Percentiles rank a stretch among this genome's conserved stretches.
Conservation (phyloP, 2,888 invertebrate genomes). For the Agriopis aurantiaria region DNA sequence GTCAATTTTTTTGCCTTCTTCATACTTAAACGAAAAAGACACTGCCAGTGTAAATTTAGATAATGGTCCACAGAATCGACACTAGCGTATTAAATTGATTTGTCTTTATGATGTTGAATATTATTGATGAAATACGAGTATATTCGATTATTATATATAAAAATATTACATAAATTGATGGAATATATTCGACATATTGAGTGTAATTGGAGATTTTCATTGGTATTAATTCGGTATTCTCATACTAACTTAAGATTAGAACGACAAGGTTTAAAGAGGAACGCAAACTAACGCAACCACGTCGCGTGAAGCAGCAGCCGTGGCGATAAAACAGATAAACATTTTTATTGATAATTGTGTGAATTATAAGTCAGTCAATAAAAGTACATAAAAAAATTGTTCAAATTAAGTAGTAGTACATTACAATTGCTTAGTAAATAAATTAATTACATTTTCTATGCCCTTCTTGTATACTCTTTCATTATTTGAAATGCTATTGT, state of each 20-base stretch:
- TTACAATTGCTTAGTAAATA: too few species aligned
- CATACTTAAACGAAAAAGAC: background rate
- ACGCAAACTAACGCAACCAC: background rate
- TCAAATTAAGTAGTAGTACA: too few species aligned
- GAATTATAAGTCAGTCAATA: too few species aligned
- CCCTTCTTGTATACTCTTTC: too few species aligned
- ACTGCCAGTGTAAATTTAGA: background rate
- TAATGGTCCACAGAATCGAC: conserved; percentile 10
- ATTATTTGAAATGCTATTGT: too few species aligned
- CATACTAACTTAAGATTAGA: background rate
- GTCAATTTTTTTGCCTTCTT: background rate
- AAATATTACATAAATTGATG: conserved; percentile 5
- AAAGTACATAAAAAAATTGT: too few species aligned
- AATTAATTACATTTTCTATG: too few species aligned
- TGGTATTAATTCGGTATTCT: background rate
- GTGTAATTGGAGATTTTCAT: conserved; percentile 21
- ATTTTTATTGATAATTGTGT: too few species aligned
- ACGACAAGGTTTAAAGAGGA: background rate
- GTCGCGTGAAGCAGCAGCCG: background rate
- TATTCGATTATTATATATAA: too few species aligned
- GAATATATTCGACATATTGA: conserved; percentile 45
- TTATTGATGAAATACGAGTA: conserved; percentile 16
- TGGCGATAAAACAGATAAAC: too few species aligned
- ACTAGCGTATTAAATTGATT: conserved; percentile 16
- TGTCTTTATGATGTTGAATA: conserved; percentile 35